A percentile compares a stretch with the other conserved stretches of the same genome.
These are phyloP conservation scores for Zaprionus africanus DNA, from an alignment of 1,140 invertebrate species.

Conservation along the genomic window DNA sequence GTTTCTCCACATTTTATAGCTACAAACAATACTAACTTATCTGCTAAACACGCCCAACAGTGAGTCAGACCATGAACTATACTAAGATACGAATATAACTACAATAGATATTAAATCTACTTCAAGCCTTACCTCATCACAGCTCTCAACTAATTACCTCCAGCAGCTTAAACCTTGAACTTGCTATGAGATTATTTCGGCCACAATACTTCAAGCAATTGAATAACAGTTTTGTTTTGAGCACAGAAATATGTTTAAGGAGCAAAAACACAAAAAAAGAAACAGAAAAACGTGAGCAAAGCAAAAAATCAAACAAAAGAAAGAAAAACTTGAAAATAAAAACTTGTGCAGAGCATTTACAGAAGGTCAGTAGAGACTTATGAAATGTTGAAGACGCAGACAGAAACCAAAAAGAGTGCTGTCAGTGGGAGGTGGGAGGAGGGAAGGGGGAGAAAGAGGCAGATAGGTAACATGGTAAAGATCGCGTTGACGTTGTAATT, in stretches of 20 bases:
- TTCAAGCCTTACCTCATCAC: not conserved
- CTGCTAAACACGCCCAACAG: not conserved
- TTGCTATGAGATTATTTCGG: slow-evolving; percentile 49
- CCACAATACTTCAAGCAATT: slow-evolving; percentile 37
- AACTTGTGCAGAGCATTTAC: slow-evolving; percentile 25
- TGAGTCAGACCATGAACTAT: not conserved
- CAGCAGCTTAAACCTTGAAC: slow-evolving; percentile 55
- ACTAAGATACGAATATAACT: not conserved
- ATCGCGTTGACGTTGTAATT: slow-evolving; percentile 73
- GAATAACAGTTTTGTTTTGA: slow-evolving; percentile 33
- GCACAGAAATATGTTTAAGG: not conserved
- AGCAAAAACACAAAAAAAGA: slow-evolving; percentile 16
- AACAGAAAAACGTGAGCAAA: slow-evolving; percentile 42
- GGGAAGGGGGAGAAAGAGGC: not conserved
- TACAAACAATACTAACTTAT: not conserved
- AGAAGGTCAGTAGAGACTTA: slow-evolving; percentile 50
- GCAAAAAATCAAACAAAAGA: slow-evolving; percentile 36
- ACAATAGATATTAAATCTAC: not conserved
- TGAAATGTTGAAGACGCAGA: slow-evolving; percentile 49
- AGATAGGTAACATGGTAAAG: slow-evolving; percentile 31
- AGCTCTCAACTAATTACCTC: slow-evolving; percentile 7
- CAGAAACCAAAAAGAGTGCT: slow-evolving; percentile 2
- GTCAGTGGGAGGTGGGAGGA: not conserved
- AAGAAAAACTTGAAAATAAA: slow-evolving; percentile 40
- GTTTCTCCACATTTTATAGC: not conserved